Conservation (phyloP, 2,113 vertebrate species). For the Mustela nigripes region DNA sequence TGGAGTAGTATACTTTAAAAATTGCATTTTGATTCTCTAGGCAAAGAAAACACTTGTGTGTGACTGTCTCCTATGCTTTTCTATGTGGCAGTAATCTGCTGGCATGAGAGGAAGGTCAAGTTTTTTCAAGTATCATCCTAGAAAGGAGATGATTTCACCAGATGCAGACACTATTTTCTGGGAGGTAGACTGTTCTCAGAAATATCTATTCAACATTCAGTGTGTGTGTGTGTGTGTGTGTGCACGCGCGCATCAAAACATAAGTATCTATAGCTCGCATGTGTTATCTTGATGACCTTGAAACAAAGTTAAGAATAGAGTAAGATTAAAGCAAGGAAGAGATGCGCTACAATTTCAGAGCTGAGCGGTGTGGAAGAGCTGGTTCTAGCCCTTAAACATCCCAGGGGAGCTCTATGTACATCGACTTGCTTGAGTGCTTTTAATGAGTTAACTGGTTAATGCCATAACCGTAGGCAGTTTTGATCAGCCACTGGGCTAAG, state of each 20-base stretch:
- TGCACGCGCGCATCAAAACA: neutral
- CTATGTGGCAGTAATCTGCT: neutral
- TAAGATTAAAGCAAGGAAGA: conserved; percentile 20
- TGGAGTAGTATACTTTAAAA: neutral
- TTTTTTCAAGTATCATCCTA: neutral
- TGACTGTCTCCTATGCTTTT: neutral
- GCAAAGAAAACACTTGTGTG: neutral
- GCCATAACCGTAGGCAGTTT: neutral
- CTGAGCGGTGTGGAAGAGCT: neutral
- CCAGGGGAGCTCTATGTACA: neutral
- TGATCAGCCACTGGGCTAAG: neutral
- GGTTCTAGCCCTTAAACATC: neutral
- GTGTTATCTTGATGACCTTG: conserved; percentile 15
- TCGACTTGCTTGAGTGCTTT: neutral
- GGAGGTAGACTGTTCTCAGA: neutral
- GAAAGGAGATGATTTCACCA: conserved; percentile 38
- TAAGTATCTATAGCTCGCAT: neutral
- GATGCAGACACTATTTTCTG: neutral
- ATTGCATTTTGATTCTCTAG: neutral
- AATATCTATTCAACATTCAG: conserved; percentile 10
- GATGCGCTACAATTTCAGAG: neutral
- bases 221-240: neutral
- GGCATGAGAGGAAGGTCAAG: neutral
- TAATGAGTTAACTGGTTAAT: neutral
- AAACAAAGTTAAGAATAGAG: conserved; percentile 42